A percentile compares a stretch with the other conserved stretches of the same genome.
Conservation (phyloP, 2,888 invertebrate species). For the Aspidiotus rigidus region DNA sequence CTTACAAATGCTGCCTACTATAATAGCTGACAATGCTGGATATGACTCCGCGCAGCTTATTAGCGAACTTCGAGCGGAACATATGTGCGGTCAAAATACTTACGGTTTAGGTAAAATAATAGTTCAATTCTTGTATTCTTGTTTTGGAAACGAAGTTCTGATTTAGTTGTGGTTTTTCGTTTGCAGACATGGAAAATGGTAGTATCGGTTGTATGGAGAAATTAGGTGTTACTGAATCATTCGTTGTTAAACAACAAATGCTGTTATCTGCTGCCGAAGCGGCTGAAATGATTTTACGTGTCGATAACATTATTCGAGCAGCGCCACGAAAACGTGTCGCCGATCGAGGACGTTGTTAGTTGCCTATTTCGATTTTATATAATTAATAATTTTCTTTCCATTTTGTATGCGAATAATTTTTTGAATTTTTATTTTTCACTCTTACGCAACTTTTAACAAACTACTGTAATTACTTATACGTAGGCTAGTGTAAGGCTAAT, state of each 20-base stretch:
- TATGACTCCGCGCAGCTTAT: conserved; percentile 93
- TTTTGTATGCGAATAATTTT: background rate
- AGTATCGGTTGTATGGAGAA: conserved; percentile 79
- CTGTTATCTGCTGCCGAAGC: conserved; percentile 90
- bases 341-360: conserved; percentile 74
- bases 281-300: conserved; percentile 96
- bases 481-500: too few relatives aligned
- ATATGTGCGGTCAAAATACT: conserved; percentile 68
- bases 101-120: conserved; percentile 60
- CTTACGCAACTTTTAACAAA: background rate
- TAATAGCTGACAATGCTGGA: conserved; percentile 97
- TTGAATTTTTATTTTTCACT: background rate
- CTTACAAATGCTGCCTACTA: conserved; percentile 79
- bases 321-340: conserved; percentile 79
- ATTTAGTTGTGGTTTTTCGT: conserved; percentile 21
- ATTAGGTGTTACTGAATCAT: conserved; percentile 92
- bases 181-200: conserved; percentile 77
- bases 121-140: background rate
- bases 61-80: conserved; percentile 81
- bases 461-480: too few relatives aligned
- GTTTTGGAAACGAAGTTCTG: background rate
- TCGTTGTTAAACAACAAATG: conserved; percentile 92
- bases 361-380: background rate
- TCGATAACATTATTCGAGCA: conserved; percentile 91
- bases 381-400: background rate